Evolutionary conservation across 2,797 vertebrate genomes (phyloP), one percentile per base, ranked within the genome.

Genomic region (Paratrypauchen microcephalus): DNA sequence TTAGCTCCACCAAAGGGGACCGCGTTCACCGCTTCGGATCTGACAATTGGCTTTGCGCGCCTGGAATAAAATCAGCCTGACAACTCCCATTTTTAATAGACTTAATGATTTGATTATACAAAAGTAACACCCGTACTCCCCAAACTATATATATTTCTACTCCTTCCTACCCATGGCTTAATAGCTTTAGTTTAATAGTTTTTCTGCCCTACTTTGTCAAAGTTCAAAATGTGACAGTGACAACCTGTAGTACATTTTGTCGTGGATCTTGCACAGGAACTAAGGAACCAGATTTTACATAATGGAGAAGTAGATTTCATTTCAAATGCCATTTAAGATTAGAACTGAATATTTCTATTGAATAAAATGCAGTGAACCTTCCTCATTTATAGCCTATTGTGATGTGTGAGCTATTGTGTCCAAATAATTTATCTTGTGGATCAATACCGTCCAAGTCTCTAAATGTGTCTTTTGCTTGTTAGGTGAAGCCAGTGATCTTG

Each of bases 401-500:
- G 32, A 5, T 26, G 8, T n/a, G 32, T 1, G 6, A 8, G 32
- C 32, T 32, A 7, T 32, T 32, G 32, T 32, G 28, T 32, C 1
- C 6, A 7, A 32, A 32, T 32, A 7, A 32, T 32, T 32, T 32
- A 0, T 1, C 32, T 32, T 7, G 32, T 32, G 32, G 32, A 32
- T 32, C 32, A 32, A 32, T 32, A 36, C 9, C 8, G 8, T 36
- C 8, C 7, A 9, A 9, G 32, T 36, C 32, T 36, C 32, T 36
- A 36, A 36, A 36, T 36, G 32, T 3, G 1, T 63, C 16, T 11
- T 26, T 21, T 24, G 7, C 8, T 18, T 66, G 52, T 19, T 77
- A 96, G 95, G 82, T 83, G 88, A 84, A 68, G 81, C 80, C 0
- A 16, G 79, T 24, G 84, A 57, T 0, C 64, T 75, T 0, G 83